Base-by-base conservation (phyloP, 1,140 invertebrate species). In the Brachystomella parvula region DNA sequence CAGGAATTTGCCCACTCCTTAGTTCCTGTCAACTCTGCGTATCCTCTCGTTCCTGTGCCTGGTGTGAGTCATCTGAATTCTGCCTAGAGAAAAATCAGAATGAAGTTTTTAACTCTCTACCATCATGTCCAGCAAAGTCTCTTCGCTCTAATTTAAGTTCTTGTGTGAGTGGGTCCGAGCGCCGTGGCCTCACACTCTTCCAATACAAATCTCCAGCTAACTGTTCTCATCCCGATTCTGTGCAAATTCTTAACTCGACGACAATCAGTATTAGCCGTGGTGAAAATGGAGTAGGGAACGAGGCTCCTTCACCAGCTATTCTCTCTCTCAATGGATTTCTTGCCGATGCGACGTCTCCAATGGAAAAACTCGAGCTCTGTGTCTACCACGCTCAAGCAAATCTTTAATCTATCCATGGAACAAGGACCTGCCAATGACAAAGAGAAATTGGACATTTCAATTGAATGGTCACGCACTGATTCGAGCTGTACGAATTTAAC, bases 1-100 rank as follows among this genome's bases (percentile, higher is more conserved):
- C n/a, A n/a, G n/a, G 91, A 0, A 85, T 96, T 33, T 97, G 93
- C 80, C 86, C 88, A 0, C 86, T 88, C 0, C 79, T 96, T 1
- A 85, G 85, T 1, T 89, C 92, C 77, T 96, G 94, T 76, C 88
- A 92, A 74, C 86, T 91, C 0, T 96, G 94, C 78, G 79, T 92
- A 30, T 31, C 30, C 24, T 35, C 39, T 30, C 47, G 26, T n/a
- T 59, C 56, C 12, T 72, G 71, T 32, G 44, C n/a, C 28, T 72
- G 71, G 71, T 70, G 66, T 49, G 71, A 70, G 24, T 26, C 32
- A 19, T 19, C 44, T 9, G 66, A 70, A 47, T 26, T 49, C 9
- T 70, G 68, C 32, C n/a, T n/a, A n/a, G n/a, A n/a, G n/a, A n/a
- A n/a, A n/a, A n/a, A n/a, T n/a, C n/a, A n/a, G n/a, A n/a, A n/a